Evolutionary conservation across 2,888 invertebrate species (phyloP).

Genomic region (Parelbella ahira): DNA sequence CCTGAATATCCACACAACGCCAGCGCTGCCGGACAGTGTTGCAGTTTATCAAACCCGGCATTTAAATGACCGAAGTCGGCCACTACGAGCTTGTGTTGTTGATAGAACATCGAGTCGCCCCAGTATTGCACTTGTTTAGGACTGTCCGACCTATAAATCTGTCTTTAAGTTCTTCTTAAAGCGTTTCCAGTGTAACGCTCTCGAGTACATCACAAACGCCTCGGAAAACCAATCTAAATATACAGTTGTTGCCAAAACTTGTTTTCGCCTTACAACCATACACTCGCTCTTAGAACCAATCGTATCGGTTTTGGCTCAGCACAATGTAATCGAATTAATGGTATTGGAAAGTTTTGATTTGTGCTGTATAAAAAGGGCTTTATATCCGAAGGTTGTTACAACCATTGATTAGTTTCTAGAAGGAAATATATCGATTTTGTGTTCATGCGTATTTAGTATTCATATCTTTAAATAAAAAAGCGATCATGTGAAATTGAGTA

Average conservation of each 20-base stretch:
- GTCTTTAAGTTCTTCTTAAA: conserved; percentile 73
- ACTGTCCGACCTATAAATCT: conserved; percentile 71
- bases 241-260: conserved; percentile 73
- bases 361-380: no score
- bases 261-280: conserved; percentile 36
- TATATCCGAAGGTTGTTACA: no score
- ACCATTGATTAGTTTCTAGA: no score
- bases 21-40: conserved; percentile 41
- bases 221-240: conserved; percentile 73
- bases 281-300: conserved; percentile 7
- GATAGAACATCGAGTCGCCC: conserved; percentile 40
- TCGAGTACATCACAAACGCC: conserved; percentile 43
- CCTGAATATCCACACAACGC: conserved; percentile 40
- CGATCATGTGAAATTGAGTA: no score
- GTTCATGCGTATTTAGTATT: no score
- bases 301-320: background rate
- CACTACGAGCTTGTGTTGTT: conserved; percentile 66
- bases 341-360: no score
- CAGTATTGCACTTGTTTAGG: conserved; percentile 60
- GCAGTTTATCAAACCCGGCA: conserved; percentile 70
- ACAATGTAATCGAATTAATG: background rate
- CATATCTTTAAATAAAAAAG: no score
- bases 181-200: conserved; percentile 62
- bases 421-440: no score
- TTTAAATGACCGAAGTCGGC: conserved; percentile 73